Conservation (phyloP, 2,888 invertebrate species). For the Spodoptera picta region DNA sequence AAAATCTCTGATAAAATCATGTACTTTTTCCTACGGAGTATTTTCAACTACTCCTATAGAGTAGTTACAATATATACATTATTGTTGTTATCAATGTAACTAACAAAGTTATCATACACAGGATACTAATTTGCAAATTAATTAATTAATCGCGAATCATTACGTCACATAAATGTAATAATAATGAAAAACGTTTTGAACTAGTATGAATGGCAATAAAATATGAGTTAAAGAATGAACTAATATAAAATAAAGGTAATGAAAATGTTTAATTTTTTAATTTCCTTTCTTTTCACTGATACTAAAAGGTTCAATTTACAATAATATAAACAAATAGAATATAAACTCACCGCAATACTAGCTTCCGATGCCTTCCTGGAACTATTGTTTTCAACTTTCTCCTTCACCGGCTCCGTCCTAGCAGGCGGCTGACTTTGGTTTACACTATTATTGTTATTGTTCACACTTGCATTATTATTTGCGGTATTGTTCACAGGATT, state of each 20-base stretch:
- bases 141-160: slow-evolving; percentile 5
- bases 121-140: slow-evolving; percentile 3
- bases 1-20: too few species aligned
- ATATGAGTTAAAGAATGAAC: too few species aligned
- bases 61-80: too few species aligned
- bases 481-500: slow-evolving; percentile 36
- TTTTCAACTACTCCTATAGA: too few species aligned
- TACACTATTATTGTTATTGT: slow-evolving; percentile 54
- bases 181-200: too few species aligned
- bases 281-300: too few species aligned
- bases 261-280: too few species aligned
- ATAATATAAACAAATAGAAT: slow-evolving; percentile 36
- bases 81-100: slow-evolving; percentile 17
- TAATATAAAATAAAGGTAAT: too few species aligned
- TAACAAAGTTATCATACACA: slow-evolving; percentile 12
- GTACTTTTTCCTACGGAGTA: too few species aligned
- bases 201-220: too few species aligned
- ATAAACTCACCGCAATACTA: slow-evolving; percentile 69
- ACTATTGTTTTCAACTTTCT: slow-evolving; percentile 68
- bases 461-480: slow-evolving; percentile 50
- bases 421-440: slow-evolving; percentile 49
- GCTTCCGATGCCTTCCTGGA: slow-evolving; percentile 78
- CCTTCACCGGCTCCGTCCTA: slow-evolving; percentile 69
- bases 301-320: too few species aligned
- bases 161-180: not conserved